Conservation (phyloP, 2,113 vertebrate species). For the Crotalus helleri region DNA sequence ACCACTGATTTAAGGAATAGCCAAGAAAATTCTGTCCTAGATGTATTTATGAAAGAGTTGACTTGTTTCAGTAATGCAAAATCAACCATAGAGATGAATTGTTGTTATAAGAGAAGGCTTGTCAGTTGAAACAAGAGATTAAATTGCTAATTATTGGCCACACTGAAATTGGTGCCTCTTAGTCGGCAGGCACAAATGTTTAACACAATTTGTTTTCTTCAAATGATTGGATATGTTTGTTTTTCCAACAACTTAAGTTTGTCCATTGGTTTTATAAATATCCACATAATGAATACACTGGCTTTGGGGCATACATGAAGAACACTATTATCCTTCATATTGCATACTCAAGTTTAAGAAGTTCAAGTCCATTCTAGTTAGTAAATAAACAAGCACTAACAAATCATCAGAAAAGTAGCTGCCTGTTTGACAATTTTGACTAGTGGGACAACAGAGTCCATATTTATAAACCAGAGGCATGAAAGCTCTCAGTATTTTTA, state of each 20-base stretch:
- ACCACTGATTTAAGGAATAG: not conserved
- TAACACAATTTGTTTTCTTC: not conserved
- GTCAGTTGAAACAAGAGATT: not conserved
- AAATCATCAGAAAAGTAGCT: not conserved
- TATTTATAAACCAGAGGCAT: not conserved
- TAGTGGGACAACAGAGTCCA: not conserved
- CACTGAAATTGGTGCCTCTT: not conserved
- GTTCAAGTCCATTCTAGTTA: not conserved
- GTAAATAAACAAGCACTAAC: not conserved
- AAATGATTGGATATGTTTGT: not conserved
- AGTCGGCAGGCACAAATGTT: not conserved
- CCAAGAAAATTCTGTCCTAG: not conserved
- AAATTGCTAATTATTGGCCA: not conserved
- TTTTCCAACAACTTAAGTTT: not conserved
- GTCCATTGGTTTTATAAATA: not conserved
- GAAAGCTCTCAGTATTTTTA: not conserved
- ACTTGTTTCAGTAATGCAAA: not conserved
- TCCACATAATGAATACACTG: not conserved
- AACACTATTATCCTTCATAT: not conserved
- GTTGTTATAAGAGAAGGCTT: not conserved
- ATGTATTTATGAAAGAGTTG: not conserved
- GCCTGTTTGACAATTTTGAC: not conserved
- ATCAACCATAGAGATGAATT: not conserved
- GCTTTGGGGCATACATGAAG: not conserved
- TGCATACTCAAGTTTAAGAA: not conserved